Base-by-base conservation (phyloP, 2,888 invertebrate genomes). In the Tubiluchus corallicola region DNA sequence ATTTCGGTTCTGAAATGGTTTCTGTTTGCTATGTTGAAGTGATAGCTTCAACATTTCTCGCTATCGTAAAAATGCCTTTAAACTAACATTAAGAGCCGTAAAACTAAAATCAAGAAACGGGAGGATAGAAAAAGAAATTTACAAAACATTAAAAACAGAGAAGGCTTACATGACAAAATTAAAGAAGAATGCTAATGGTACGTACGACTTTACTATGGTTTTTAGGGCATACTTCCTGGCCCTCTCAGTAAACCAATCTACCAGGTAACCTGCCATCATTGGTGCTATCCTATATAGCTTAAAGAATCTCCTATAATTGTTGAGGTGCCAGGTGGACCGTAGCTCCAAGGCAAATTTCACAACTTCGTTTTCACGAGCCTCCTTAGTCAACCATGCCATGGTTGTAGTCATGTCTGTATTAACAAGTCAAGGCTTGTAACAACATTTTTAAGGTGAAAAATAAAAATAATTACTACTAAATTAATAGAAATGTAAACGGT, bases 211-310 rank as follows among this genome's bases (percentile, higher is more conserved):
- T 54, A 92, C 75, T 66, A 96, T 82, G 64, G 76, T 75, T 68
- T 82, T 88, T 60, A 96, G 72, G 58, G 90, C 94, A 56, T 72
- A 70, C 68, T 84, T 90, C 60, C 98, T 73, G 66, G 94, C 92
- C 59, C 96, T 74, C 52, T 88, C 83, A 62, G 88, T 76, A 73
- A 96, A 96, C 88, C 94, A 90, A 69, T 96, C 94, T 71, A 98
- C 82, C 53, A 99, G 74, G 68, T 84, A 90, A 46, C 84, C 84
- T 40, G 87, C 81, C 96, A 98, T 96, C 60, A 82, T 74, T 17
- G 96, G 96, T 37, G 96, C 82, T 48, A 70, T 68, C 59, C 74
- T 75, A 67, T 94, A 96, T 48, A 98, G 70, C 57, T 78, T 73
- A 72, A 98, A 96, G 67, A 98, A 82, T 64, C 76, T 78, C 64